Percentiles rank a stretch among this genome's conserved stretches.
These are phyloP conservation scores for Schizothorax lantsangensis DNA, from an alignment of 2,797 vertebrate genomes.

Conservation along the genomic window DNA sequence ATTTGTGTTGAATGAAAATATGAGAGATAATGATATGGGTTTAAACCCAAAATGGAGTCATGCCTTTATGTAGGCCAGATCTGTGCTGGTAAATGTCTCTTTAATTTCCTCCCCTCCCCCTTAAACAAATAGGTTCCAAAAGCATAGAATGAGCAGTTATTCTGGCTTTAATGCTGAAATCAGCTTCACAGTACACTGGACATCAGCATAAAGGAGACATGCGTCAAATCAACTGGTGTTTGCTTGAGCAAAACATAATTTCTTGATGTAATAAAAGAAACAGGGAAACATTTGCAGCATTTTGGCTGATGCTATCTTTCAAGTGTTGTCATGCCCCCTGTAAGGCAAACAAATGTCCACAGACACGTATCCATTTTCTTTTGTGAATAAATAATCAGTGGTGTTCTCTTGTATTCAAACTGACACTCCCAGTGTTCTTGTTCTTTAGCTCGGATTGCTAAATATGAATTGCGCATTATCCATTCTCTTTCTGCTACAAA, in stretches of 20 bases:
- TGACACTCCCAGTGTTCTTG: conserved; percentile 69
- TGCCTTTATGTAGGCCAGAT: conserved; percentile 43
- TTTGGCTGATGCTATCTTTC: conserved; percentile 62
- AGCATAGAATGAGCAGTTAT: conserved; percentile 19
- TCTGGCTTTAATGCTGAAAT: conserved; percentile 20
- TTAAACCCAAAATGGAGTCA: conserved; percentile 30
- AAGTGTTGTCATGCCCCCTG: conserved; percentile 59
- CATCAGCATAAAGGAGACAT: conserved; percentile 18
- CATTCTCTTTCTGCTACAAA: conserved; percentile 73
- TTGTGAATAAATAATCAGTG: conserved; percentile 79
- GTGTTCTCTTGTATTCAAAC: conserved; percentile 60
- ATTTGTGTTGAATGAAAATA: conserved; percentile 17
- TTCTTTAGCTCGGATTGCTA: conserved; percentile 66
- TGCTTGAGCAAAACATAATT: conserved; percentile 24
- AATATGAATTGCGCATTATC: conserved; percentile 78
- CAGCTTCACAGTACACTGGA: conserved; percentile 33
- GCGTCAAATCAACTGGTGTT: conserved; percentile 33
- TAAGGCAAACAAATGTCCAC: conserved; percentile 58
- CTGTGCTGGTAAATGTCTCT: conserved; percentile 30
- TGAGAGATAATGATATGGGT: conserved; percentile 30
- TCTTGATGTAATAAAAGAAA: conserved; percentile 33
- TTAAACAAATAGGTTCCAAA: conserved; percentile 21
- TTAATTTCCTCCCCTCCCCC: conserved; percentile 21
- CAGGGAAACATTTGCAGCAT: conserved; percentile 35
- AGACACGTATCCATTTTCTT: conserved; percentile 66